Base-by-base conservation (phyloP, 2,113 vertebrate species). In the Alethe castanea region DNA sequence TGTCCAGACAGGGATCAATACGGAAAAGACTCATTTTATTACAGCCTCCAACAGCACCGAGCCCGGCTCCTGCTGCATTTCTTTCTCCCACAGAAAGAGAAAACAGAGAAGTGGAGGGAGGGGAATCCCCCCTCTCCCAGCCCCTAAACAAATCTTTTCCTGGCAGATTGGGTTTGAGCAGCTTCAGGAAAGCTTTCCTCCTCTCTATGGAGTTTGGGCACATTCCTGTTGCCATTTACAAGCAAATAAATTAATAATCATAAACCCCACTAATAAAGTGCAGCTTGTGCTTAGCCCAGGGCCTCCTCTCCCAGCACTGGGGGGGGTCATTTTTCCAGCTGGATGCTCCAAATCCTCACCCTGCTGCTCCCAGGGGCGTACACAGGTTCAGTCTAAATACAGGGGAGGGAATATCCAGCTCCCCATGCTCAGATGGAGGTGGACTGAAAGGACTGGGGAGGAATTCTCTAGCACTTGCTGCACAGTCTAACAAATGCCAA, bases 1-100 rank as follows among this genome's bases (percentile, higher is more conserved):
- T 95, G 90, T 11, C 87, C 96, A 94, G 94, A 88, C 93, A 52
- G 61, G 38, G 94, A 95, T 94, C 95, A 95, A 95, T 94, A 79
- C 5, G 0, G 79, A 40, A 12, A 62, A 40, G 45, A 76, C 67
- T 62, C 74, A 14, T 70, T 93, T 83, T 38, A 92, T 90, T 54
- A 56, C 76, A 44, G 50, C 19, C 54, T 23, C 33, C 81, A 52
- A 52, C 50, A 52, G 26, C 50, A 52, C 50, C 9, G 5, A 50
- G 65, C 56, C 60, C 4, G 0, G 23, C 78, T 92, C 85, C 48
- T 19, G 25, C 62, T 83, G n/a, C 53, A 81, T 45, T 60, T 71
- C 87, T 77, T 81, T 87, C 86, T 83, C 61, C 48, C 60, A 40
- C 57, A 54, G 86, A 45, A 45, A 45, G 36, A 90, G 59, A 83